phyloP scores from a whole-genome alignment of 2,113 vertebrate genomes.

The Misgurnus mizolepis region DNA sequence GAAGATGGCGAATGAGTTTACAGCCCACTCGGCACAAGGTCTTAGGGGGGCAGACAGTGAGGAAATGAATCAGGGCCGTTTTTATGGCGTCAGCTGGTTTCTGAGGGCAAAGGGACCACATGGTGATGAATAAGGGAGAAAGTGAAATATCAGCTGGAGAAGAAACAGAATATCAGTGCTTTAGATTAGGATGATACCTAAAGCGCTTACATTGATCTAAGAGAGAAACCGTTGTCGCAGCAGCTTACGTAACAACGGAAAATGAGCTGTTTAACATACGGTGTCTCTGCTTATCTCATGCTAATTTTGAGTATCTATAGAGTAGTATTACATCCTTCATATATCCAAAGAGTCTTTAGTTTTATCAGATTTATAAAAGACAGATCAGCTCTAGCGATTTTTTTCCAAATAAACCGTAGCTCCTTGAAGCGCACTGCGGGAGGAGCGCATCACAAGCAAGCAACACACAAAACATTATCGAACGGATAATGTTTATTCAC shows the following conservation, averaged over 20 bases:
- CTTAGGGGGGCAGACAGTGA: slow-evolving; percentile 24
- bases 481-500: too few relatives aligned
- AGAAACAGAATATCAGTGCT: slow-evolving; percentile 22
- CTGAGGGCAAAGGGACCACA: slow-evolving; percentile 11
- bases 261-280: not conserved
- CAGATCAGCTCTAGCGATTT: too few relatives aligned
- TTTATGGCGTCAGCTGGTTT: slow-evolving; percentile 33
- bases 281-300: too few relatives aligned
- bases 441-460: too few relatives aligned
- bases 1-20: not conserved
- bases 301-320: too few relatives aligned
- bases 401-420: too few relatives aligned
- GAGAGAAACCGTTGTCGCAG: not conserved
- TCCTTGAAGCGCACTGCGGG: too few relatives aligned
- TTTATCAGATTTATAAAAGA: too few relatives aligned
- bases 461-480: too few relatives aligned
- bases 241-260: not conserved
- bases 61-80: slow-evolving; percentile 26
- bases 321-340: too few relatives aligned
- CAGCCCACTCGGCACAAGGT: slow-evolving; percentile 25
- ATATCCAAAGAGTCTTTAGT: too few relatives aligned
- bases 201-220: slow-evolving; percentile 29
- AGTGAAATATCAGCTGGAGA: not conserved
- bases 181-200: slow-evolving; percentile 18
- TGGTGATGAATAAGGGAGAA: slow-evolving; percentile 18